These are phyloP conservation scores for Ips typographus DNA, from an alignment of 1,140 invertebrate genomes.

Conservation along the genomic window DNA sequence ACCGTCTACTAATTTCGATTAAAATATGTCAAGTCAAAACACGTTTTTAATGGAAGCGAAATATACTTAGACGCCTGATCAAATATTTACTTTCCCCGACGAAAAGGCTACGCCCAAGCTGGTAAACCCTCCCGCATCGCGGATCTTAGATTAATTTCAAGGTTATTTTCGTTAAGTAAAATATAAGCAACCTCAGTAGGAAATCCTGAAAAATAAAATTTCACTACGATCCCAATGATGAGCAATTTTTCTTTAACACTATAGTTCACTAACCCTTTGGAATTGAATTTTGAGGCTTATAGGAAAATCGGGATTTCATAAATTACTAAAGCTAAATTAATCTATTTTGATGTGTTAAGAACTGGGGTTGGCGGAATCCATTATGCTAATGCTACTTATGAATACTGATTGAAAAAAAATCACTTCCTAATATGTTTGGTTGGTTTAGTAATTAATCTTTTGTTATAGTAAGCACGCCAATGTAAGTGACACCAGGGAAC, in stretches of 20 bases:
- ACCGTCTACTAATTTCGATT: no score
- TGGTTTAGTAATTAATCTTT: no score
- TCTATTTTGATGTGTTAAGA: conserved; percentile 13
- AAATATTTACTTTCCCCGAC: not conserved
- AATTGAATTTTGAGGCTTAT: not conserved
- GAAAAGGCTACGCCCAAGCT: conserved; percentile 4
- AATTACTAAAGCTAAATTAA: conserved; percentile 13
- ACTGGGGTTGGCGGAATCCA: not conserved
- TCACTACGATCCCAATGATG: not conserved
- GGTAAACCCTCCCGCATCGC: not conserved
- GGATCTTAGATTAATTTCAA: not conserved
- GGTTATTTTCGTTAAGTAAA: not conserved
- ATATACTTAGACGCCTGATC: no score
- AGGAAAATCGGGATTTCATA: conserved; percentile 8
- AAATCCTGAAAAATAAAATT: no score
- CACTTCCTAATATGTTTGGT: no score
- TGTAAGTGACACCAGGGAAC: conserved; percentile 1
- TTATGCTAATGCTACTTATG: no score
- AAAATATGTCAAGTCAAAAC: no score
- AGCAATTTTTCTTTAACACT: not conserved
- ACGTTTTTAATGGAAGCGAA: no score
- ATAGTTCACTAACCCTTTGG: no score
- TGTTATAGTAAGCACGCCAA: not conserved
- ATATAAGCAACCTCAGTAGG: no score
- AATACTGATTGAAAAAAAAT: no score